A percentile compares a stretch with the other conserved stretches of the same genome.
Conservation (phyloP, 2,113 vertebrate species). For the Pundamilia nyererei region DNA sequence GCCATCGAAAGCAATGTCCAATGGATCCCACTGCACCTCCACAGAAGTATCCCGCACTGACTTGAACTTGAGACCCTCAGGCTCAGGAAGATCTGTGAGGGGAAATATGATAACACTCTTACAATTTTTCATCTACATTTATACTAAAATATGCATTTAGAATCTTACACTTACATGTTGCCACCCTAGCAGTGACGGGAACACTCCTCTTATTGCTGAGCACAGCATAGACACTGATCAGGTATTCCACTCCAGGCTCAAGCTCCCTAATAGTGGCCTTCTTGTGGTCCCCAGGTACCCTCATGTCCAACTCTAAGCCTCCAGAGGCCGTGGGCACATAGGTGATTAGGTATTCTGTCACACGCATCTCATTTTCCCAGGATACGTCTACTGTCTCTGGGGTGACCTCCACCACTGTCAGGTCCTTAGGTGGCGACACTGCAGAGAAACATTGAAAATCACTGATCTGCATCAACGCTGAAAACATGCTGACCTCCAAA, state of each 20-base stretch:
- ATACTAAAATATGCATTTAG: not conserved
- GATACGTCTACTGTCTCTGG: slow-evolving; percentile 88
- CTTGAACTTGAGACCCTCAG: slow-evolving; percentile 94
- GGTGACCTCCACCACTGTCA: slow-evolving; percentile 81
- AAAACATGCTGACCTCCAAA: not conserved
- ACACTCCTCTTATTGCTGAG: slow-evolving; percentile 91
- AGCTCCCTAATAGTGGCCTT: slow-evolving; percentile 83
- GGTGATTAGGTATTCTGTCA: slow-evolving; percentile 84
- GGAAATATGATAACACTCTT: not conserved
- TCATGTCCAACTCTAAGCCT: slow-evolving; percentile 86
- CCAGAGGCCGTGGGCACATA: slow-evolving; percentile 83
- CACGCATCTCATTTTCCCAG: slow-evolving; percentile 90
- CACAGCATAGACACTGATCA: slow-evolving; percentile 91
- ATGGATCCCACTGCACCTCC: slow-evolving; percentile 93
- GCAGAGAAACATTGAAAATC: slow-evolving; percentile 9
- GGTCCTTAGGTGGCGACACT: slow-evolving; percentile 91
- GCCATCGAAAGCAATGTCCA: slow-evolving; percentile 88
- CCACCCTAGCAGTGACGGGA: slow-evolving; percentile 89
- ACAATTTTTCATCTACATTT: not conserved
- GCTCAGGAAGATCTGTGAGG: slow-evolving; percentile 84
- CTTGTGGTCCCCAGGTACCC: slow-evolving; percentile 84
- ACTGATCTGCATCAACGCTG: not conserved
- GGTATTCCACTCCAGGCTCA: slow-evolving; percentile 92
- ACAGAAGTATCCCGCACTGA: slow-evolving; percentile 89
- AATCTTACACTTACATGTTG: slow-evolving; percentile 79